A percentile compares a stretch with the other conserved stretches of the same genome.
These are phyloP conservation scores for Rhizoglyphus robini DNA, from an alignment of 1,140 invertebrate genomes.

Conservation along the genomic window DNA sequence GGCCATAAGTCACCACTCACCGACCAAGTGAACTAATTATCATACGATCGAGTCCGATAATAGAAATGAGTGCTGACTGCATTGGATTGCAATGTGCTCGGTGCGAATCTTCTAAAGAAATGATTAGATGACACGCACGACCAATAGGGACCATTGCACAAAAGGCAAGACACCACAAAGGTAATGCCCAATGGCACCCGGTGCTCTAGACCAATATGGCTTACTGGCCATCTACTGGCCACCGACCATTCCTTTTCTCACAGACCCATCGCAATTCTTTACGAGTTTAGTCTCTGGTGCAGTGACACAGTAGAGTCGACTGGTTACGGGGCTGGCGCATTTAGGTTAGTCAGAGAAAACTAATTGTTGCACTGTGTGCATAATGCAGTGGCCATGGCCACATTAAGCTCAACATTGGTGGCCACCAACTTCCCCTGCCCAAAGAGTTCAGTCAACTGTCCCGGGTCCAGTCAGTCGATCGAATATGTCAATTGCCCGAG, in stretches of 20 bases:
- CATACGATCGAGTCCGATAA: neutral
- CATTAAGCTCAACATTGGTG: no score
- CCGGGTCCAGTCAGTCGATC: no score
- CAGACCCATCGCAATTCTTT: neutral
- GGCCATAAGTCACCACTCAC: neutral
- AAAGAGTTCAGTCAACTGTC: no score
- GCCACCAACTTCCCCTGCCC: no score
- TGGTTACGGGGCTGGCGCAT: neutral
- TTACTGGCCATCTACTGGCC: neutral
- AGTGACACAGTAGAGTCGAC: neutral
- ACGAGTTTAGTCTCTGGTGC: neutral
- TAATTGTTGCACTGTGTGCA: no score
- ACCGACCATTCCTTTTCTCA: neutral
- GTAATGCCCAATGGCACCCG: constrained; percentile 1
- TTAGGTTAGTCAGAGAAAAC: no score
- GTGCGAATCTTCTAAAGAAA: constrained; percentile 6
- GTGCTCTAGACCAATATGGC: constrained; percentile 11
- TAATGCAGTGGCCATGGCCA: no score
- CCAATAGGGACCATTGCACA: neutral
- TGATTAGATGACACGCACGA: constrained; percentile 11
- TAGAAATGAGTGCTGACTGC: neutral
- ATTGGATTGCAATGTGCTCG: neutral
- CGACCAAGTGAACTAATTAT: neutral
- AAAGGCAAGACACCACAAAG: neutral
- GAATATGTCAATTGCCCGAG: no score